Percentiles rank a stretch among this genome's conserved stretches.
Evolutionary conservation across 2,113 vertebrate species (phyloP).

Genomic region (Notothenia coriiceps): DNA sequence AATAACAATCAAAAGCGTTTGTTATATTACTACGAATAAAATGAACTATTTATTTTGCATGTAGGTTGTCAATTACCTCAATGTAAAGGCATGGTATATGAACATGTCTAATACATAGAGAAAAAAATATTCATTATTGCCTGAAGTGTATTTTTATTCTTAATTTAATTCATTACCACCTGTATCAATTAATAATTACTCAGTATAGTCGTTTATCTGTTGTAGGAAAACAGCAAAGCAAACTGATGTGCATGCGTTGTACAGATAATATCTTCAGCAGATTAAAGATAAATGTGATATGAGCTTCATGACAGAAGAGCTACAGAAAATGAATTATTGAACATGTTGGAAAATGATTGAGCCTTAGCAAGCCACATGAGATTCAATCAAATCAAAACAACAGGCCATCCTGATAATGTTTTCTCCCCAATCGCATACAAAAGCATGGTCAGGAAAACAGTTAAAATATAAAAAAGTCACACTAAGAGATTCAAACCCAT

Average conservation of each 20-base stretch:
- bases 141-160: neutral
- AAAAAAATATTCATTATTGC: neutral
- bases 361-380: neutral
- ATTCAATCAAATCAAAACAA: neutral
- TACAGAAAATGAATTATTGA: neutral
- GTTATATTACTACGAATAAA: neutral
- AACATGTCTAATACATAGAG: neutral
- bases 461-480: neutral
- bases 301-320: neutral
- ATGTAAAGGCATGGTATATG: neutral
- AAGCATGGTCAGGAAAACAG: neutral
- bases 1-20: constrained; percentile 17
- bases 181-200: neutral
- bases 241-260: neutral
- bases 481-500: neutral
- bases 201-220: neutral
- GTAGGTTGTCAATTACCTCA: neutral
- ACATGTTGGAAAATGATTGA: too few relatives aligned
- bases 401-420: neutral
- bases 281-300: neutral
- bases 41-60: constrained; percentile 4
- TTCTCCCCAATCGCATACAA: neutral
- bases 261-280: neutral
- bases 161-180: constrained; percentile 1
- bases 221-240: neutral